Percentiles rank a stretch among this genome's conserved stretches.
phyloP scores from a whole-genome alignment of 1,140 invertebrate species.

The Augochlora pura region DNA sequence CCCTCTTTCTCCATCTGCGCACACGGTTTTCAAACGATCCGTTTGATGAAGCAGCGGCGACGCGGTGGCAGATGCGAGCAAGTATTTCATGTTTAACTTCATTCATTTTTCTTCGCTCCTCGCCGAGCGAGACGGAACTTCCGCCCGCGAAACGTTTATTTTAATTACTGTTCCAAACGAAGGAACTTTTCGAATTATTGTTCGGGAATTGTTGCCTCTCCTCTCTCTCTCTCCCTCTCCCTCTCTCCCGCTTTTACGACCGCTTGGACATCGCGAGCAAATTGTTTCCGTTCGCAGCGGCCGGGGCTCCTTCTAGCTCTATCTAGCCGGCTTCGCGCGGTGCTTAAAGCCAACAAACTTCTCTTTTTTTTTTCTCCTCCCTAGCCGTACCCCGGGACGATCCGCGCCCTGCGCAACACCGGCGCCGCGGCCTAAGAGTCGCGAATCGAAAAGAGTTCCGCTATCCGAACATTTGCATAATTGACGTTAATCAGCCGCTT shows the following conservation, averaged over 20 bases:
- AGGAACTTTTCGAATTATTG: conserved; percentile 46
- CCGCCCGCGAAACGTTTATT: conserved; percentile 25
- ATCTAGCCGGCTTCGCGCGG: neutral
- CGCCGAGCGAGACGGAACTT: neutral
- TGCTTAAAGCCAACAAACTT: conserved; percentile 5
- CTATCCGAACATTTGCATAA: neutral
- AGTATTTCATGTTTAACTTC: conserved; percentile 42
- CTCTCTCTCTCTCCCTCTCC: no score
- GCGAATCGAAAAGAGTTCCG: conserved; percentile 4
- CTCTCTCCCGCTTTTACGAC: neutral
- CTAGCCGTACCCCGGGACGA: neutral
- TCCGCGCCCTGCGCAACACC: neutral
- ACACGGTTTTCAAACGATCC: conserved; percentile 47
- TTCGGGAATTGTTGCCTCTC: conserved; percentile 11
- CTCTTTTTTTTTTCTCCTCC: neutral
- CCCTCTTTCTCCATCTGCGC: conserved; percentile 36
- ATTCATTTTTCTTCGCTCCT: conserved; percentile 43
- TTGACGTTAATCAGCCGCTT: neutral
- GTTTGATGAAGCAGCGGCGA: conserved; percentile 48
- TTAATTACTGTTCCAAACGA: conserved; percentile 51
- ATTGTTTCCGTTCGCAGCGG: conserved; percentile 21
- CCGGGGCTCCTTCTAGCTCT: conserved; percentile 19
- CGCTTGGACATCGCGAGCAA: conserved; percentile 4
- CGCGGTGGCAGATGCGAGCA: conserved; percentile 45
- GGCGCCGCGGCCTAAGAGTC: neutral